phyloP scores from a whole-genome alignment of 2,797 vertebrate genomes.

The Danio choprae region DNA sequence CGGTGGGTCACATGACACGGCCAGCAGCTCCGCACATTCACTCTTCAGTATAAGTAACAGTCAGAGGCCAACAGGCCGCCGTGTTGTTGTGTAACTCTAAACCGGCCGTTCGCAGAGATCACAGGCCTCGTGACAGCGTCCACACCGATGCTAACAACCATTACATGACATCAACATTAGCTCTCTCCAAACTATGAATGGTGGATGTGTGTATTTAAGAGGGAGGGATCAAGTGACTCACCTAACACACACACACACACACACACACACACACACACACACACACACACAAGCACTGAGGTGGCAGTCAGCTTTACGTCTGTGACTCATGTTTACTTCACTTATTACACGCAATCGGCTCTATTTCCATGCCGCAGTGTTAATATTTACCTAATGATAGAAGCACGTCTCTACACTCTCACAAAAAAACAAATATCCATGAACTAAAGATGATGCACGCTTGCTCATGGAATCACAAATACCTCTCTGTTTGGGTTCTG shows the following conservation, averaged over 20 bases:
- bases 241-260: conserved; percentile 79
- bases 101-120: conserved; percentile 53
- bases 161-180: conserved; percentile 69
- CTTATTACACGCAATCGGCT: conserved; percentile 71
- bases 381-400: conserved; percentile 73
- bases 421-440: conserved; percentile 48
- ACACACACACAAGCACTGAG: conserved; percentile 76
- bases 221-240: conserved; percentile 45
- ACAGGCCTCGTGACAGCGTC: conserved; percentile 37
- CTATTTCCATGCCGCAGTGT: conserved; percentile 67
- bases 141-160: conserved; percentile 50
- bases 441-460: not conserved
- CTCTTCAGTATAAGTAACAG: conserved; percentile 45
- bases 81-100: conserved; percentile 61
- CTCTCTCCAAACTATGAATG: conserved; percentile 62
- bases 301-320: conserved; percentile 73
- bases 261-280: conserved; percentile 76
- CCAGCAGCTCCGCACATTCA: conserved; percentile 41
- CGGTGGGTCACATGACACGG: conserved; percentile 8
- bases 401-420: conserved; percentile 62
- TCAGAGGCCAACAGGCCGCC: conserved; percentile 40
- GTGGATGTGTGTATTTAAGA: conserved; percentile 32
- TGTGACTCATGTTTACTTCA: conserved; percentile 81
- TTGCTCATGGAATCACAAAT: not conserved
- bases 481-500: not conserved